These are phyloP conservation scores for Pocota personata DNA, from an alignment of 2,888 invertebrate genomes.

Conservation along the genomic window DNA sequence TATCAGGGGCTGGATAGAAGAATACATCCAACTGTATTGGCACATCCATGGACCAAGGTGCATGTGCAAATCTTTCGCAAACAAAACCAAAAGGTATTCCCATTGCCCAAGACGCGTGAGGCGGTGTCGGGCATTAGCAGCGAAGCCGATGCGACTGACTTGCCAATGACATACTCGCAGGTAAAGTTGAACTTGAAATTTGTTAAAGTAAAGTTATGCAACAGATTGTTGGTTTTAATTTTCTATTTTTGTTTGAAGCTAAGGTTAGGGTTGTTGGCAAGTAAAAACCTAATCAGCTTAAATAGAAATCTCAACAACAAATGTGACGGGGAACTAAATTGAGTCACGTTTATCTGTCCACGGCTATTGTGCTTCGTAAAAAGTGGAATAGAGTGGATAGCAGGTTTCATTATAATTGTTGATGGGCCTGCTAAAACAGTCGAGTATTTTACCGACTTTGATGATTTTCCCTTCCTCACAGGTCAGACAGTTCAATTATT, in stretches of 20 bases:
- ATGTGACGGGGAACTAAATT: too few relatives aligned
- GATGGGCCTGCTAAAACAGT: too few relatives aligned
- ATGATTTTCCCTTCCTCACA: not conserved
- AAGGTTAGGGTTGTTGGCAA: not conserved
- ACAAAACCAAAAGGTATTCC: conserved; percentile 88
- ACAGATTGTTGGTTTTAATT: conserved; percentile 14
- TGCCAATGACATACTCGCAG: conserved; percentile 90
- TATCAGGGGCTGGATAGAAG: conserved; percentile 78
- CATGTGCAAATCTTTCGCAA: conserved; percentile 85
- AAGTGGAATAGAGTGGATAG: too few relatives aligned
- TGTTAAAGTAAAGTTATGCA: conserved; percentile 34
- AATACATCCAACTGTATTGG: conserved; percentile 79
- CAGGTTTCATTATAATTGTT: too few relatives aligned
- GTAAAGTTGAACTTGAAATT: conserved; percentile 78
- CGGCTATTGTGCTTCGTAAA: not conserved
- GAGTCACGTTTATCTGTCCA: not conserved
- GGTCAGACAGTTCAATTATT: not conserved
- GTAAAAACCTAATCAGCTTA: not conserved
- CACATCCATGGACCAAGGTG: conserved; percentile 84
- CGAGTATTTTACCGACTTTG: too few relatives aligned
- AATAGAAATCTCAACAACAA: not conserved
- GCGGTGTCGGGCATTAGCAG: not conserved
- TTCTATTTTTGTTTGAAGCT: not conserved
- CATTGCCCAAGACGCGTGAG: conserved; percentile 85
- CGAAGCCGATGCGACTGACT: conserved; percentile 81